Evolutionary conservation across 2,888 invertebrate genomes (phyloP).

Genomic region (Trachelus stipa): DNA sequence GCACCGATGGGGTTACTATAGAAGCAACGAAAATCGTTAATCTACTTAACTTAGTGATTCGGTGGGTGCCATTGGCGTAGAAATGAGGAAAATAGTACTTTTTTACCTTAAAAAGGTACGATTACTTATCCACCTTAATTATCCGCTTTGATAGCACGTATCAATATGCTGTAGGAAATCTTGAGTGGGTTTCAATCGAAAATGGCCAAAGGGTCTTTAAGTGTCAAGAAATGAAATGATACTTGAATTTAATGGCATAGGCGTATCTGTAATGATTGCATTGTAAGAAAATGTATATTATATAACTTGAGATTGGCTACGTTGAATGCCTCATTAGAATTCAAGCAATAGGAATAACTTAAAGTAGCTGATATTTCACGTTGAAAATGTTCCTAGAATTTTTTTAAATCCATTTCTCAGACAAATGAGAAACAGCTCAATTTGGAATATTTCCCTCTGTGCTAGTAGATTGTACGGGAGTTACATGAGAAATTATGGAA

Average conservation of each 20-base stretch:
- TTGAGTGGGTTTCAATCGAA: background rate
- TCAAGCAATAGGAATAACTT: background rate
- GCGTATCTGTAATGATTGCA: background rate
- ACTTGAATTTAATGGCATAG: background rate
- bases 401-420: background rate
- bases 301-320: background rate
- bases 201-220: background rate
- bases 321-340: background rate
- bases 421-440: background rate
- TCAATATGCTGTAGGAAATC: background rate
- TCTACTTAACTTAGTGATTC: background rate
- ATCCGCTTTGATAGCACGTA: background rate
- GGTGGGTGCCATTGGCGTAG: background rate
- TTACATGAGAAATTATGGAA: background rate
- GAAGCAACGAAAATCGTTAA: background rate
- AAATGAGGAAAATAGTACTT: background rate
- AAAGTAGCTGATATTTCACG: background rate
- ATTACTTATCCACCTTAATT: background rate
- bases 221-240: background rate
- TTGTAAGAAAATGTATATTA: background rate
- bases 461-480: background rate
- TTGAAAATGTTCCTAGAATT: background rate
- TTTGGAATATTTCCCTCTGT: background rate
- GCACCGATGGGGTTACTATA: background rate
- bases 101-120: background rate